phyloP scores from a whole-genome alignment of 2,113 vertebrate genomes.

The Pagrus major region DNA sequence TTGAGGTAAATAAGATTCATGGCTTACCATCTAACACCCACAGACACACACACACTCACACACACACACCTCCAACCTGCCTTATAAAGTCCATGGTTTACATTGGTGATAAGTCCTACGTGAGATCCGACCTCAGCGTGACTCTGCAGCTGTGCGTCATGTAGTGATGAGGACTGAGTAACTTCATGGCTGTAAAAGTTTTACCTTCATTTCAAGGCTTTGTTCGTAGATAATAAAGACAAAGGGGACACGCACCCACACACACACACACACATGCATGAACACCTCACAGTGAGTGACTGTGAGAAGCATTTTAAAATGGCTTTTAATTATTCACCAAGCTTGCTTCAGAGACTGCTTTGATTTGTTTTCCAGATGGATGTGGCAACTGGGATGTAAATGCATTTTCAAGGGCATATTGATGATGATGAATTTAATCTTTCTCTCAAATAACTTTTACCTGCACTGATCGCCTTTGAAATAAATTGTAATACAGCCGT shows the following conservation, averaged over 20 bases:
- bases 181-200: background rate
- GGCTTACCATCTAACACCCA: background rate
- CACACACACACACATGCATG: conserved; percentile 2
- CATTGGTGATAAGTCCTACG: background rate
- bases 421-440: background rate
- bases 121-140: background rate
- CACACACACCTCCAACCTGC: too few species aligned
- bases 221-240: conserved; percentile 36
- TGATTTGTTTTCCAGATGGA: background rate
- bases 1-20: conserved; percentile 63
- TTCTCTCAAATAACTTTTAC: background rate
- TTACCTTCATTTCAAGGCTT: conserved; percentile 32
- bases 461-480: too few species aligned
- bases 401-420: background rate
- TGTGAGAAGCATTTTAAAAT: conserved; percentile 1
- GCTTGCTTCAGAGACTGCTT: background rate
- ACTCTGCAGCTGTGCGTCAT: conserved; percentile 17
- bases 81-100: conserved; percentile 21
- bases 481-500: too few species aligned
- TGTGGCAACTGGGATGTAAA: background rate
- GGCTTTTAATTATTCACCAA: background rate
- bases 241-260: background rate
- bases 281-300: too few species aligned
- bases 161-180: background rate
- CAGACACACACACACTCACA: conserved; percentile 19